Conservation (phyloP, 2,888 invertebrate genomes). For the Stegana nigrithorax region DNA sequence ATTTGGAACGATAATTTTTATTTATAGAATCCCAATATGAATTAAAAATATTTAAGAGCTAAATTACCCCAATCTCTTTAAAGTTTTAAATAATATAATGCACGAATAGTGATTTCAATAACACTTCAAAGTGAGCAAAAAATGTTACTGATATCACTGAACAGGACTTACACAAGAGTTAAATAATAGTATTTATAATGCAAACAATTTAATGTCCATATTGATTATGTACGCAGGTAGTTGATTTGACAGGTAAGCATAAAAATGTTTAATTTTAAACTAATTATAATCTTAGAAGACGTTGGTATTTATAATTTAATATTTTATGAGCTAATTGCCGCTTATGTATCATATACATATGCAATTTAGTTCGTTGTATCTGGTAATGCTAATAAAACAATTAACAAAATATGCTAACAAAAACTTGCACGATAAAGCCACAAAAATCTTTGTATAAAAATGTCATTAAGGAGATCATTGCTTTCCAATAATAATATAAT, state of each 20-base stretch:
- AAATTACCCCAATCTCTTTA: background rate
- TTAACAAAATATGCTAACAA: too few species aligned
- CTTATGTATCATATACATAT: too few species aligned
- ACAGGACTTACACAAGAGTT: background rate
- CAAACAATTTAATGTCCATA: background rate
- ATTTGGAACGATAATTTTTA: constrained; percentile 8
- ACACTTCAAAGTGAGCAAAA: constrained; percentile 54
- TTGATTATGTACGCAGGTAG: background rate
- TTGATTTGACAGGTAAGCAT: too few species aligned
- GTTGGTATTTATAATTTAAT: background rate
- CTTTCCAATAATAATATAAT: too few species aligned
- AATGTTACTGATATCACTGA: constrained; percentile 42
- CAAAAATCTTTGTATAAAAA: too few species aligned
- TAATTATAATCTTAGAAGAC: background rate
- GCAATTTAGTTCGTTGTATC: too few species aligned
- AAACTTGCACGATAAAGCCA: too few species aligned
- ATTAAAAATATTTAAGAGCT: background rate
- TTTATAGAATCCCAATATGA: background rate
- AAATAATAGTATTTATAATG: background rate
- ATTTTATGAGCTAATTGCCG: background rate
- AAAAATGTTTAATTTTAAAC: background rate
- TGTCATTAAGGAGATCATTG: too few species aligned
- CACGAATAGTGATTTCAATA: constrained; percentile 30
- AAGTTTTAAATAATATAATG: background rate
- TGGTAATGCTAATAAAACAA: too few species aligned